Conservation (phyloP, 1,140 invertebrate genomes). For the Drosophila burlai region DNA sequence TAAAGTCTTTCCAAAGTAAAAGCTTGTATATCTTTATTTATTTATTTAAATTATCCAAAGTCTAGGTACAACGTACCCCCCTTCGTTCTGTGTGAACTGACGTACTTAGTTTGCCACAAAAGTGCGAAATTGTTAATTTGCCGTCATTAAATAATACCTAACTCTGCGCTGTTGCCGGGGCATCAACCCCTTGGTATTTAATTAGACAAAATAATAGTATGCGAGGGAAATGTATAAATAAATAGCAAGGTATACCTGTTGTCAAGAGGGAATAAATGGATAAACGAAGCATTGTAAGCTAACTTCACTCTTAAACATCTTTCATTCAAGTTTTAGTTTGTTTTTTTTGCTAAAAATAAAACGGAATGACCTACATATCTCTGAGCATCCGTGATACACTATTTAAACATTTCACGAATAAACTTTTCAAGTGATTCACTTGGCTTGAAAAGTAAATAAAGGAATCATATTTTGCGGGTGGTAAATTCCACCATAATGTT, state of each 20-base stretch:
- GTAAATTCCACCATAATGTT: not conserved
- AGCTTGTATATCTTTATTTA: conserved; percentile 3
- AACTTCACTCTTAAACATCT: not conserved
- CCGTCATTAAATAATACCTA: conserved; percentile 7
- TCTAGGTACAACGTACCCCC: conserved; percentile 2
- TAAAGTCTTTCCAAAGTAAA: conserved; percentile 12
- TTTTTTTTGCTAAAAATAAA: not conserved
- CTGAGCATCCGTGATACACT: not conserved
- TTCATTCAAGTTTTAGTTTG: not conserved
- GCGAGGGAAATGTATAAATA: not conserved
- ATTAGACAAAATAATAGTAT: not conserved
- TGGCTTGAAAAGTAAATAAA: conserved; percentile 20
- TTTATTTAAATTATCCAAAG: conserved; percentile 32
- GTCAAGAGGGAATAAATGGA: not conserved
- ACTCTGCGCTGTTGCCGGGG: not conserved
- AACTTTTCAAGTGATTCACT: conserved; percentile 18
- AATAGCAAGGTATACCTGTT: not conserved
- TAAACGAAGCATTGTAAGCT: too few species aligned
- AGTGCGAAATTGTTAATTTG: not conserved
- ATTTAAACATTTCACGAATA: conserved; percentile 9
- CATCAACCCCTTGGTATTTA: not conserved
- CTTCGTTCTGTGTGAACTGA: not conserved
- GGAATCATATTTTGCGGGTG: not conserved
- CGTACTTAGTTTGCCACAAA: conserved; percentile 11
- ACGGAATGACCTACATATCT: conserved; percentile 2